Evolutionary conservation across 2,797 vertebrate genomes (phyloP).

Genomic region (Gobio occitaniae): DNA sequence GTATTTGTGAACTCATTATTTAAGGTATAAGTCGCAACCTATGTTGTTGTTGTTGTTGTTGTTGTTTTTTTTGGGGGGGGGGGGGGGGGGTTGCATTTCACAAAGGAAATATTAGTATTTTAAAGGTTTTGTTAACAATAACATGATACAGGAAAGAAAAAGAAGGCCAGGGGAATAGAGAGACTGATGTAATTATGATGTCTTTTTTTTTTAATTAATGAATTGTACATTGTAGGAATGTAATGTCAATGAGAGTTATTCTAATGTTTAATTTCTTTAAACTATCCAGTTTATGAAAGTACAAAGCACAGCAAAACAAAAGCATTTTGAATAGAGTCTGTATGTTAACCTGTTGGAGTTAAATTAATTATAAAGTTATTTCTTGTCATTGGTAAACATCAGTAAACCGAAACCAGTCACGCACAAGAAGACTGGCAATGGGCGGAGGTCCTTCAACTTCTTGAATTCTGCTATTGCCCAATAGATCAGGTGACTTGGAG

Average conservation of each 20-base stretch:
- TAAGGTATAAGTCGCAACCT: not conserved
- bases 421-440: not conserved
- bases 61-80: too few species aligned
- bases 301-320: not conserved
- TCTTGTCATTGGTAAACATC: not conserved
- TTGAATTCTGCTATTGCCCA: slow-evolving; percentile 25
- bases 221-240: not conserved
- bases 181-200: not conserved
- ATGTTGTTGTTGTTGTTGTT: too few species aligned
- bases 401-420: not conserved
- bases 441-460: slow-evolving; percentile 29
- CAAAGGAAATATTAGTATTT: not conserved
- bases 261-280: not conserved
- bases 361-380: not conserved
- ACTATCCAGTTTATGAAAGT: not conserved
- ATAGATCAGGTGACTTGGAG: slow-evolving; percentile 30
- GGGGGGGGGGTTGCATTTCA: not conserved
- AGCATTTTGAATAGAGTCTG: not conserved
- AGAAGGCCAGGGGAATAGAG: too few species aligned
- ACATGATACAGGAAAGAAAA: not conserved
- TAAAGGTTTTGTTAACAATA: not conserved
- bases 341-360: not conserved
- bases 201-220: not conserved
- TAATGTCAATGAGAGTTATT: not conserved
- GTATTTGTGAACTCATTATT: not conserved